These are phyloP conservation scores for Enteromius viviparus DNA, from an alignment of 2,797 vertebrate species.

Conservation along the genomic window DNA sequence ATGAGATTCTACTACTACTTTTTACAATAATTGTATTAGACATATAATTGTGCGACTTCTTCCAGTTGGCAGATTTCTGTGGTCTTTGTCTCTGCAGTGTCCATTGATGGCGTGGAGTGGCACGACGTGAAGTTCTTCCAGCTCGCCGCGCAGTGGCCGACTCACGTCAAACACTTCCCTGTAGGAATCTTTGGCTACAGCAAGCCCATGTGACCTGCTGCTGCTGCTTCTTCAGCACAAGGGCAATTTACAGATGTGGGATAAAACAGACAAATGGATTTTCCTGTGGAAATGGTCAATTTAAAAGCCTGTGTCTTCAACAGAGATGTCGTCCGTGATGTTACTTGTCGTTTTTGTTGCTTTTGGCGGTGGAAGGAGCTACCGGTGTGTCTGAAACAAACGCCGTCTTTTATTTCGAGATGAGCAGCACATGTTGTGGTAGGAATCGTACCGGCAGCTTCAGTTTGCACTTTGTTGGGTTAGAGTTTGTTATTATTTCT, in stretches of 20 bases:
- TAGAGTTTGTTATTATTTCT: constrained; percentile 58
- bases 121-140: constrained; percentile 88
- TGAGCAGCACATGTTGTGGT: constrained; percentile 51
- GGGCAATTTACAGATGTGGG: not conserved
- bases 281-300: constrained; percentile 63
- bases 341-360: constrained; percentile 50
- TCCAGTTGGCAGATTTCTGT: not conserved
- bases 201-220: constrained; percentile 70
- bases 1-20: not conserved
- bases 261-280: constrained; percentile 49
- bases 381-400: constrained; percentile 25
- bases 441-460: constrained; percentile 57
- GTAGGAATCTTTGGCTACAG: constrained; percentile 83
- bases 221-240: not conserved
- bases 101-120: constrained; percentile 85
- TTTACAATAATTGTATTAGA: not conserved
- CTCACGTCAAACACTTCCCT: constrained; percentile 86
- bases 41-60: not conserved
- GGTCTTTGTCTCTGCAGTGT: constrained; percentile 66
- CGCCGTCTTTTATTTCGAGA: constrained; percentile 46
- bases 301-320: constrained; percentile 50
- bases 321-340: constrained; percentile 48
- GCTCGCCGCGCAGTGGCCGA: constrained; percentile 86
- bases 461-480: constrained; percentile 59
- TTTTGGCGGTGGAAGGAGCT: constrained; percentile 50